These are phyloP conservation scores for Origma solitaria DNA, from an alignment of 2,113 vertebrate species.

Conservation along the genomic window DNA sequence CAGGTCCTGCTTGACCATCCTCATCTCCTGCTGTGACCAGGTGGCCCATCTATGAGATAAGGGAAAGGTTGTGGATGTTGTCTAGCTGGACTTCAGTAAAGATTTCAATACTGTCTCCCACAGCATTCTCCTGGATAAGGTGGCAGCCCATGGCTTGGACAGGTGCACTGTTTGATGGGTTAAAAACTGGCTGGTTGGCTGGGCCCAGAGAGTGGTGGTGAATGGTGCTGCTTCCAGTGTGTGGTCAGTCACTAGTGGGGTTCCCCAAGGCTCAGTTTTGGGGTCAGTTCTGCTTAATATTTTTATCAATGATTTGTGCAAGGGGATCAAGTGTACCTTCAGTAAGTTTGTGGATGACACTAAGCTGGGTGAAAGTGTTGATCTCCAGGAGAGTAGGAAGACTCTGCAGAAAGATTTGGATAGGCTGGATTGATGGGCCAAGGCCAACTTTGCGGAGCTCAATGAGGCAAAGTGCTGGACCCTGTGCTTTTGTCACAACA, in stretches of 20 bases:
- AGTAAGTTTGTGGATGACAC: neutral
- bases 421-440: neutral
- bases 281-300: neutral
- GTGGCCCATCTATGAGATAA: neutral
- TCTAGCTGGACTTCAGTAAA: neutral
- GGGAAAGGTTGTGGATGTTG: neutral
- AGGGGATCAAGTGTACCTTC: neutral
- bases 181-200: neutral
- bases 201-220: neutral
- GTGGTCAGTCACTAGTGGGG: neutral
- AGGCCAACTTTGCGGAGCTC: neutral
- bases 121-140: neutral
- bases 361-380: neutral
- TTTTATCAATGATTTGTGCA: neutral
- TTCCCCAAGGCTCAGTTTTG: neutral
- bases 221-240: neutral
- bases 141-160: fast-evolving
- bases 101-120: neutral
- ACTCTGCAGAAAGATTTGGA: neutral
- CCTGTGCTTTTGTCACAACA: neutral
- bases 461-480: neutral
- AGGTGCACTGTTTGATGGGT: neutral
- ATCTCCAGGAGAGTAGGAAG: neutral
- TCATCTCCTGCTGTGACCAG: neutral
- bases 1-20: neutral